Evolutionary conservation across 2,888 invertebrate genomes (phyloP).

Genomic region (Cremastobaeus sp.): DNA sequence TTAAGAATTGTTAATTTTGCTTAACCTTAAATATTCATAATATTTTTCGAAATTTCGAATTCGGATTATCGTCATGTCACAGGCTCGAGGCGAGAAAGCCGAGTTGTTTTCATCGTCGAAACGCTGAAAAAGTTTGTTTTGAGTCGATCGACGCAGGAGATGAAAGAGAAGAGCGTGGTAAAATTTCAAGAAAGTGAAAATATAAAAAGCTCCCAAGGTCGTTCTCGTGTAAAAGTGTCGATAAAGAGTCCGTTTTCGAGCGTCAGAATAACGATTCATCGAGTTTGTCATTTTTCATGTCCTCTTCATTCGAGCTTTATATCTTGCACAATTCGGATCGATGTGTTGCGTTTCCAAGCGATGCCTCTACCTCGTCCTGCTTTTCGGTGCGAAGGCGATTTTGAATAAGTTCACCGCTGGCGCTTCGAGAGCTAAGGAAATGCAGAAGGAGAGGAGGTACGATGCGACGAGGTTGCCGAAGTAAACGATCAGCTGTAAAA

Average conservation of each 20-base stretch:
- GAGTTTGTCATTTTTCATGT: slow-evolving; percentile 29
- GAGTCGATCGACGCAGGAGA: no score
- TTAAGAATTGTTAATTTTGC: no score
- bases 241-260: no score
- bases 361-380: slow-evolving; percentile 75
- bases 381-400: slow-evolving; percentile 80
- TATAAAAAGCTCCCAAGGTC: slow-evolving; percentile 1
- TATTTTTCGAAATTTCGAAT: no score
- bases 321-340: slow-evolving; percentile 46
- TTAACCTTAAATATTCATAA: no score
- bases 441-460: slow-evolving; percentile 86
- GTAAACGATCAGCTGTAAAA: slow-evolving; percentile 82
- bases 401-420: slow-evolving; percentile 88
- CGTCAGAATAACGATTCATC: slow-evolving; percentile 27
- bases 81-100: no score
- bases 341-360: slow-evolving; percentile 12
- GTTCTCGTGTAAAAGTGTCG: slow-evolving; percentile 4
- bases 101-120: no score
- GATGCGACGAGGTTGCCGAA: slow-evolving; percentile 89
- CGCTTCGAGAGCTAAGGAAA: slow-evolving; percentile 89
- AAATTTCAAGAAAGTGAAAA: slow-evolving; percentile 13
- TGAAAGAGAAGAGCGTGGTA: background rate
- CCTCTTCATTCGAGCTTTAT: slow-evolving; percentile 14
- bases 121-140: no score
- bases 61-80: no score